Evolutionary conservation across 2,113 vertebrate species (phyloP).

Genomic region (Podarcis muralis): DNA sequence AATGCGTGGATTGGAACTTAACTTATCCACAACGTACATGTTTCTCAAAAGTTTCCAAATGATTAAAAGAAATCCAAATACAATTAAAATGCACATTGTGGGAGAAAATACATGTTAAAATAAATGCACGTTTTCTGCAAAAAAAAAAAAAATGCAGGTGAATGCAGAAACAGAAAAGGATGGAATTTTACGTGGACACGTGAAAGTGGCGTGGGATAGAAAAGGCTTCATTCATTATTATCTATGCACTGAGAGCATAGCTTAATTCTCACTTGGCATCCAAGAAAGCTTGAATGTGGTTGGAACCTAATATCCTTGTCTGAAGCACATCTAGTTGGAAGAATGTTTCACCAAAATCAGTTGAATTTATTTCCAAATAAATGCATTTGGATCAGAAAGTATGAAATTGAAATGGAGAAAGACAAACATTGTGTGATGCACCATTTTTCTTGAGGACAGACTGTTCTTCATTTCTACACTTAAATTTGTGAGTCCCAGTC

Average conservation of each 20-base stretch:
- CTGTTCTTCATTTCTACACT: fast-evolving
- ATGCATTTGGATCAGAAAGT: not conserved
- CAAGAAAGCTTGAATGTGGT: not conserved
- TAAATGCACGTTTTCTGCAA: too few relatives aligned
- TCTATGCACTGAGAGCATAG: not conserved
- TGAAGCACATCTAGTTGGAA: not conserved
- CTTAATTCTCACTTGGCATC: not conserved
- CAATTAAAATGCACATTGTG: not conserved
- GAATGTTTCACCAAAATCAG: not conserved
- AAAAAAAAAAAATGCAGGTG: too few relatives aligned
- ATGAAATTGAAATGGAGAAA: not conserved
- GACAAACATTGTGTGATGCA: not conserved
- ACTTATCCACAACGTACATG: not conserved
- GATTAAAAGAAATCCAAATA: not conserved
- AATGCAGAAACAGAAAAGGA: too few relatives aligned
- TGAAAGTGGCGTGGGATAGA: too few relatives aligned
- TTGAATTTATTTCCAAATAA: not conserved
- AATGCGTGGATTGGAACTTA: not conserved
- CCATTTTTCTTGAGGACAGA: not conserved
- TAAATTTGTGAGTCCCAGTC: not conserved
- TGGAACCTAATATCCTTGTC: not conserved
- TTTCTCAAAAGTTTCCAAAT: not conserved
- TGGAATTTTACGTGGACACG: too few relatives aligned
- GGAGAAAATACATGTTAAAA: too few relatives aligned
- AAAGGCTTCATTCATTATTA: too few relatives aligned